Conservation (phyloP, 2,797 vertebrate genomes). For the Morus bassanus region DNA sequence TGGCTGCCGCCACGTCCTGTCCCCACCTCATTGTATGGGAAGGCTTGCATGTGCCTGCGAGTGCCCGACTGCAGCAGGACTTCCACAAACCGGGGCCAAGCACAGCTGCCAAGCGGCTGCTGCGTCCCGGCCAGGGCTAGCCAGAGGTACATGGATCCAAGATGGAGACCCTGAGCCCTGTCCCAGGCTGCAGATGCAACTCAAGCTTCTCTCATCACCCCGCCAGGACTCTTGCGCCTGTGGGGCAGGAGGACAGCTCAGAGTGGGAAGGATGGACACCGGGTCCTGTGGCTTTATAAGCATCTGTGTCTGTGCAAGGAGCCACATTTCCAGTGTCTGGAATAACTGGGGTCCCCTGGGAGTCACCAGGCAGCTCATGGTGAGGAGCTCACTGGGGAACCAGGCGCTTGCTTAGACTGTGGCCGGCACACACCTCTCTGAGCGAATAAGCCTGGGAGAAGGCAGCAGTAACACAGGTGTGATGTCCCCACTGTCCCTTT, state of each 20-base stretch:
- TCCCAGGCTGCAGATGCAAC: not conserved
- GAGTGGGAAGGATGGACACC: fast-evolving
- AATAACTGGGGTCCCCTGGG: not conserved
- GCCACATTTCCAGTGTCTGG: not conserved
- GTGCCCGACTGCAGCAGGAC: not conserved
- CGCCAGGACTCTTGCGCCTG: not conserved
- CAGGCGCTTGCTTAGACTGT: not conserved
- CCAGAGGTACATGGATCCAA: fast-evolving
- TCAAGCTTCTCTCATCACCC: not conserved
- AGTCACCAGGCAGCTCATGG: not conserved
- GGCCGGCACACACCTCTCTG: not conserved
- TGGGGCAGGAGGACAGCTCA: fast-evolving
- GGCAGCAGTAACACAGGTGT: not conserved
- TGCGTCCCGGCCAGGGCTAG: not conserved
- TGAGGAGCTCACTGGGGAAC: not conserved
- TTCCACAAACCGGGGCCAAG: not conserved
- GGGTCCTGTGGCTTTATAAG: not conserved
- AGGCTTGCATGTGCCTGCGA: not conserved
- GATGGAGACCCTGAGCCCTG: not conserved
- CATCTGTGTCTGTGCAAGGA: fast-evolving
- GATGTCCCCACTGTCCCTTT: not conserved
- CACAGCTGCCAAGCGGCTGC: not conserved
- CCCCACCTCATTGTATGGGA: fast-evolving
- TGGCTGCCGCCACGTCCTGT: fast-evolving
- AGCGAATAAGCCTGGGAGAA: not conserved